Base-by-base conservation (phyloP, 2,113 vertebrate genomes). In the Helogale parvula region DNA sequence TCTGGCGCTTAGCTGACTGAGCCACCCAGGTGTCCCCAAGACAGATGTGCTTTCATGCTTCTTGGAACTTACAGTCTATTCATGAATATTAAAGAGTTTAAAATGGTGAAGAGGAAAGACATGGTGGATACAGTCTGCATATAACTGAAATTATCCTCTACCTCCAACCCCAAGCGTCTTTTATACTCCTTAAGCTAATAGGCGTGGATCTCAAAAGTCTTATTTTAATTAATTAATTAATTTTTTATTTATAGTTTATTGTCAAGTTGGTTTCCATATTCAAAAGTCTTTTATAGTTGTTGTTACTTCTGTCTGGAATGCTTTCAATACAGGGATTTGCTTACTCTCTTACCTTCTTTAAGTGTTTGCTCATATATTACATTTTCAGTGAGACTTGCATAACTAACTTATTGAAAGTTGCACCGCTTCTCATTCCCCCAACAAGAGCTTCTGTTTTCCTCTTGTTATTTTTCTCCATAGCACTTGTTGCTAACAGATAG, bases 231-330 rank as follows among this genome's bases (percentile, higher is more conserved):
- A 47, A 47, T 47, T 47, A 47, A 47, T 47, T 47, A 47, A 10
- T 47, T 47, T 47, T 47, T 47, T 47, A 47, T 47, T 47, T 47
- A 47, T 10, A 47, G 45, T 47, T 47, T 47, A 47, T 47, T 47
- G 7, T 47, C 50, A 50, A 50, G 50, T 50, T 50, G 50, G 10
- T 47, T 47, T 47, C 45, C 45, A 47, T 47, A 47, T 47, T 47
- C 31, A 71, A n/a, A 94, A 86, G 71, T 15, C 57, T 86, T 95
- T 76, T 74, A 35, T 16, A 94, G 52, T 52, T 80, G 13, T 23
- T 94, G 0, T 97, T 66, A 5, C 38, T 90, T 93, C 71, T 72
- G 6, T 88, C 79, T 87, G 88, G 33, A 88, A 88, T 88, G 69
- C 76, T 88, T 7, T 77, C 45, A 90, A 72, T 16, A 15, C 52